These are phyloP conservation scores for Chloroceryle amazona DNA, from an alignment of 2,797 vertebrate species.

Conservation along the genomic window DNA sequence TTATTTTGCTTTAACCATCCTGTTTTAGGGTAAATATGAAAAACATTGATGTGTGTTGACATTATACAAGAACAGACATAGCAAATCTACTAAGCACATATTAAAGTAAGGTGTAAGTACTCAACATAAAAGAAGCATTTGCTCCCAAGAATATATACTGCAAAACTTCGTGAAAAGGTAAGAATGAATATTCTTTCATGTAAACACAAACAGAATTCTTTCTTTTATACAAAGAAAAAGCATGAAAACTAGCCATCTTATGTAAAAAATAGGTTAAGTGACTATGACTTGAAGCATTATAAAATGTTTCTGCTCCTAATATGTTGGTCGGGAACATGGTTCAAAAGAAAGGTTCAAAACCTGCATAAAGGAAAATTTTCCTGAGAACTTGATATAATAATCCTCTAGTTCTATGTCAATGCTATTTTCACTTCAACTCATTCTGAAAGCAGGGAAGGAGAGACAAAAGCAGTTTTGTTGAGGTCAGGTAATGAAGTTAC, in stretches of 20 bases:
- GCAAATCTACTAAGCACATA: not conserved
- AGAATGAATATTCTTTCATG: not conserved
- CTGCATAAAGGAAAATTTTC: not conserved
- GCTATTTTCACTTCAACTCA: not conserved
- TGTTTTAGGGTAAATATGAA: not conserved
- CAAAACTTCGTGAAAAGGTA: not conserved
- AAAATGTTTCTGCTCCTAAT: not conserved
- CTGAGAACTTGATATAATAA: not conserved
- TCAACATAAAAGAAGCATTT: not conserved
- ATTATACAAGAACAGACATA: not conserved
- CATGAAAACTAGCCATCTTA: not conserved
- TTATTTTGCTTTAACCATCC: not conserved
- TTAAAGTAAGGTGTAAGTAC: not conserved
- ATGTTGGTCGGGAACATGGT: not conserved
- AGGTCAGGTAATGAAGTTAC: not conserved
- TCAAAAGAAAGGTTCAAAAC: not conserved
- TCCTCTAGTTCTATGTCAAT: not conserved
- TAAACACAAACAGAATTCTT: not conserved
- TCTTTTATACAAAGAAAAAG: not conserved
- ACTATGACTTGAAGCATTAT: not conserved
- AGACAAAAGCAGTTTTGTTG: not conserved
- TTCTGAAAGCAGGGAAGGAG: not conserved
- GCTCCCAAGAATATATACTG: not conserved
- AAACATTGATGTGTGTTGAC: not conserved
- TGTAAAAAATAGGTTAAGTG: rapidly evolving